Evolutionary conservation across 2,113 vertebrate genomes (phyloP).

Genomic region (Periophthalmus modestus): DNA sequence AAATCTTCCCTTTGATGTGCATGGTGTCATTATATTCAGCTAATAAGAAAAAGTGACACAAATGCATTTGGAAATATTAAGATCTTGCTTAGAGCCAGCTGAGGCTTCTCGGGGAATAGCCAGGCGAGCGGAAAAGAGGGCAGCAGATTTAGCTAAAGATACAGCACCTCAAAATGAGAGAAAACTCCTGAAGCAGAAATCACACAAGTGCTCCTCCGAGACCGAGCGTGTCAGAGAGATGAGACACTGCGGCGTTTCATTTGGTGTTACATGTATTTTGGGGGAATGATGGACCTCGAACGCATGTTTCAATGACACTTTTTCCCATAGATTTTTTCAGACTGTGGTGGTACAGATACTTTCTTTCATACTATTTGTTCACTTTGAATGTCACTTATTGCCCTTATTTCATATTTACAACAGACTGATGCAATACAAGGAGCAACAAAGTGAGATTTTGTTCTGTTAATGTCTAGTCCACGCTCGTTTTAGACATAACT

Average conservation of each 20-base stretch:
- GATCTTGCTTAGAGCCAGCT: constrained; percentile 23
- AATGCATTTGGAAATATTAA: constrained; percentile 52
- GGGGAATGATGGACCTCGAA: constrained; percentile 11
- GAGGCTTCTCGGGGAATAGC: constrained; percentile 10
- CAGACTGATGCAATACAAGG: too few relatives aligned
- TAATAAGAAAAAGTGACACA: constrained; percentile 49
- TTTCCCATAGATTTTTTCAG: too few relatives aligned
- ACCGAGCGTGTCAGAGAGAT: constrained; percentile 14
- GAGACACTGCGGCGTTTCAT: constrained; percentile 1
- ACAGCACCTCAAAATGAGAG: constrained; percentile 18
- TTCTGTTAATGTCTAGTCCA: too few relatives aligned
- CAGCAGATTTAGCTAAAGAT: constrained; percentile 49
- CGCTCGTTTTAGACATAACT: too few relatives aligned
- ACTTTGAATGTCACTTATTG: too few relatives aligned
- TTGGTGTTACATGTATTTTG: constrained; percentile 33
- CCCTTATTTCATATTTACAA: too few relatives aligned
- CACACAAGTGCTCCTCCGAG: constrained; percentile 31
- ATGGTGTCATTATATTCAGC: constrained; percentile 42
- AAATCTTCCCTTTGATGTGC: constrained; percentile 53
- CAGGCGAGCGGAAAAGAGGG: constrained; percentile 45
- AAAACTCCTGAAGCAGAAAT: constrained; percentile 46
- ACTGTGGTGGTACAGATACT: too few relatives aligned
- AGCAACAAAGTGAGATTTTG: too few relatives aligned
- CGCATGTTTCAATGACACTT: background rate
- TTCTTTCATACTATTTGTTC: too few relatives aligned